These are phyloP conservation scores for Halcyon smyrnensis DNA, from an alignment of 2,797 vertebrate species.

Conservation along the genomic window DNA sequence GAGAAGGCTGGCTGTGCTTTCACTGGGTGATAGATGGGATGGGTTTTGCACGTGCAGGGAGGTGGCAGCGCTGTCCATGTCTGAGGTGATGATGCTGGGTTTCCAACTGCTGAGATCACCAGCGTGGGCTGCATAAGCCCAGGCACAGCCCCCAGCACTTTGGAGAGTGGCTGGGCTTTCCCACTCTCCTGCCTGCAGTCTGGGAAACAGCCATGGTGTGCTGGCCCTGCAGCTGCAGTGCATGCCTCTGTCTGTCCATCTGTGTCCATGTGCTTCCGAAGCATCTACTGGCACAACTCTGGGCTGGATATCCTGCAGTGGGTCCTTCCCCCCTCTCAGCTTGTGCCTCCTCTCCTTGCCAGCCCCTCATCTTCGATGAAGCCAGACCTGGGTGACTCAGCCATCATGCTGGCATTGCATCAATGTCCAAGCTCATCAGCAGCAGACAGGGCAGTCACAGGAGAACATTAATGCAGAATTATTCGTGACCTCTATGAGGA, in stretches of 20 bases:
- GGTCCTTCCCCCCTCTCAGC: background rate
- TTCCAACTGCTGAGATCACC: background rate
- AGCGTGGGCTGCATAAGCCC: background rate
- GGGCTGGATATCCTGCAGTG: background rate
- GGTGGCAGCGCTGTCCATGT: background rate
- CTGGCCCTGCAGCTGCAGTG: background rate
- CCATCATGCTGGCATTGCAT: fast-evolving
- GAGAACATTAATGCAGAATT: background rate
- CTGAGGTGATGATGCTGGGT: background rate
- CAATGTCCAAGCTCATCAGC: background rate
- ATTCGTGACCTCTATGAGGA: background rate
- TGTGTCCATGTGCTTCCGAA: background rate
- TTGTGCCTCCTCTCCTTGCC: background rate
- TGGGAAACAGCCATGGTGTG: background rate
- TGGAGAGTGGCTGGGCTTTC: background rate
- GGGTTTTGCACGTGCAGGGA: background rate
- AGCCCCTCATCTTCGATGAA: background rate
- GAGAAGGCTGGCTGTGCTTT: background rate
- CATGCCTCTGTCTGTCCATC: background rate
- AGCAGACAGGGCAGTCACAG: background rate
- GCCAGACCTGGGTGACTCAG: background rate
- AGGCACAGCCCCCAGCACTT: background rate
- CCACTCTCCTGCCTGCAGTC: background rate
- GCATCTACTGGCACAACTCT: background rate
- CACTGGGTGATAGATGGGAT: background rate